Conservation (phyloP, 2,888 invertebrate species). For the Junonia oenone region DNA sequence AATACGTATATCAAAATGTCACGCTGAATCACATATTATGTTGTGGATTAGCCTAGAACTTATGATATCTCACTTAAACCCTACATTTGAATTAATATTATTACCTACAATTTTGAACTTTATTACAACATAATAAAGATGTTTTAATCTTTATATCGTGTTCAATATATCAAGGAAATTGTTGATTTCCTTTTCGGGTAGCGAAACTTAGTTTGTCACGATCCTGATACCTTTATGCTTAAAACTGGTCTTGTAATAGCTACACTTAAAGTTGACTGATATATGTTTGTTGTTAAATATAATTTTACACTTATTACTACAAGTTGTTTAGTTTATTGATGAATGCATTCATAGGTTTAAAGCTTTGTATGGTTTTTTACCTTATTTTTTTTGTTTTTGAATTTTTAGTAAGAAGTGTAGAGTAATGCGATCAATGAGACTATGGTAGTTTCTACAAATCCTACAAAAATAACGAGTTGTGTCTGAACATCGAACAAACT, state of each 20-base stretch:
- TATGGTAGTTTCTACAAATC: no score
- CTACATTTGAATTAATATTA: neutral
- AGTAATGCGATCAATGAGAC: no score
- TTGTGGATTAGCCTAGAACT: constrained; percentile 21
- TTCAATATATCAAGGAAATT: constrained; percentile 26
- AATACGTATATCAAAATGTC: constrained; percentile 18
- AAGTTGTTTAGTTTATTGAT: neutral
- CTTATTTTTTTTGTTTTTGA: no score
- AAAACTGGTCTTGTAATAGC: constrained; percentile 2
- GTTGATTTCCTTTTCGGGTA: constrained; percentile 26
- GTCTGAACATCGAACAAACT: no score
- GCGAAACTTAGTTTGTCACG: constrained; percentile 25
- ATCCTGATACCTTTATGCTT: constrained; percentile 19
- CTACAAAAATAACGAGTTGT: no score
- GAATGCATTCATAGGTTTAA: neutral
- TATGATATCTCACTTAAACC: constrained; percentile 23
- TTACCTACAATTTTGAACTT: neutral
- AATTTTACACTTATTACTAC: constrained; percentile 2
- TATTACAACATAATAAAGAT: neutral
- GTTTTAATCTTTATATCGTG: constrained; percentile 13
- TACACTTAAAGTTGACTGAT: constrained; percentile 15
- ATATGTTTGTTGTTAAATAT: constrained; percentile 13
- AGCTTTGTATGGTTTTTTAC: no score
- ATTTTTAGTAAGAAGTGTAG: no score
- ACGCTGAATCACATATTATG: constrained; percentile 14